Evolutionary conservation across 92 coral and sea anemone species (phyloP).

Genomic region (Actinostola sp.): DNA sequence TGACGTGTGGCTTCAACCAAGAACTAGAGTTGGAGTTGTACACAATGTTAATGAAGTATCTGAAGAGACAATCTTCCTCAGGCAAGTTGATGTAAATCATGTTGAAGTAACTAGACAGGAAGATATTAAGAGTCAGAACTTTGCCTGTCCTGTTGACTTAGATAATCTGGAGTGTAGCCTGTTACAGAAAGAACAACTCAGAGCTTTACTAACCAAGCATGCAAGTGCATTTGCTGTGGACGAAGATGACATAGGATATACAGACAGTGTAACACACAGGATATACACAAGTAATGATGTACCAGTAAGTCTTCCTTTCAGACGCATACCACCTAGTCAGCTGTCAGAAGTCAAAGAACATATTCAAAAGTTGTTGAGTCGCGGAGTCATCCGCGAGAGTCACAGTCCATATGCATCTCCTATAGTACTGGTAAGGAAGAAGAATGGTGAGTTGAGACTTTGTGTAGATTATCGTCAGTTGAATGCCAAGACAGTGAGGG

Average conservation of each 20-base stretch:
- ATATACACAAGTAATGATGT: slow-evolving; percentile 40
- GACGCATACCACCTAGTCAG: slow-evolving; percentile 46
- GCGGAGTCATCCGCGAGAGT: slow-evolving; percentile 27
- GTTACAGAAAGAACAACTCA: slow-evolving; percentile 40
- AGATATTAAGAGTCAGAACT: background rate
- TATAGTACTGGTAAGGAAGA: slow-evolving; percentile 46
- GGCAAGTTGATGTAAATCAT: slow-evolving; percentile 42
- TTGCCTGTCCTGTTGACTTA: slow-evolving; percentile 41
- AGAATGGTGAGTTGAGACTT: slow-evolving; percentile 28
- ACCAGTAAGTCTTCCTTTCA: slow-evolving; percentile 40
- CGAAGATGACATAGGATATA: slow-evolving; percentile 46
- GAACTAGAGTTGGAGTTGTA: slow-evolving; percentile 62
- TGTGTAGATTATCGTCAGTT: slow-evolving; percentile 39
- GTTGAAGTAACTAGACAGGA: slow-evolving; percentile 23
- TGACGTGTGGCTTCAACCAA: slow-evolving; percentile 73
- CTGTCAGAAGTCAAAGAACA: slow-evolving; percentile 51
- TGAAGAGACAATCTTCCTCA: slow-evolving; percentile 41
- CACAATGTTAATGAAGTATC: slow-evolving; percentile 49
- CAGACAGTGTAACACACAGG: slow-evolving; percentile 52
- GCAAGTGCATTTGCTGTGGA: slow-evolving; percentile 36
- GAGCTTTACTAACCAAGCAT: slow-evolving; percentile 35
- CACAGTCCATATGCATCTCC: slow-evolving; percentile 58
- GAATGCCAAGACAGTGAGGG: slow-evolving; percentile 41
- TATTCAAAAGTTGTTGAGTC: slow-evolving; percentile 39
- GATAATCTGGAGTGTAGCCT: slow-evolving; percentile 35